phyloP scores from a whole-genome alignment of 1,140 invertebrate species.

The Temnothorax longispinosus region DNA sequence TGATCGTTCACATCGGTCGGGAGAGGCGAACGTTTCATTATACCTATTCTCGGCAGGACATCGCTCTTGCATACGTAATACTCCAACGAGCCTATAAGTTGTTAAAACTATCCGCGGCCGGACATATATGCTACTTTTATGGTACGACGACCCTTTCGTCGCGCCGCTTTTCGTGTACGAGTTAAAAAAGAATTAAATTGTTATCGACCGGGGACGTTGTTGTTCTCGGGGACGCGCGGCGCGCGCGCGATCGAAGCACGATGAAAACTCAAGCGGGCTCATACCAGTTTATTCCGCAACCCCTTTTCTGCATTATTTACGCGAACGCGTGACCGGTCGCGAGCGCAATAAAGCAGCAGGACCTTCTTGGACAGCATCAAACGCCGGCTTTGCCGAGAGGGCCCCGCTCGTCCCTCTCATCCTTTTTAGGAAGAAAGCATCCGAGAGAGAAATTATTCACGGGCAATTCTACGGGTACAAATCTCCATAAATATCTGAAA shows the following conservation, averaged over 20 bases:
- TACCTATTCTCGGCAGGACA: conserved; percentile 26
- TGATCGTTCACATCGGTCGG: neutral
- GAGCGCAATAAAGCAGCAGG: conserved; percentile 47
- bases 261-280: conserved; percentile 33
- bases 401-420: conserved; percentile 9
- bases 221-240: neutral
- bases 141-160: conserved; percentile 35
- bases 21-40: neutral
- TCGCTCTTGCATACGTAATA: conserved; percentile 31
- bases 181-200: conserved; percentile 45
- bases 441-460: conserved; percentile 45
- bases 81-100: conserved; percentile 38
- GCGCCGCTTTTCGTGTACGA: neutral
- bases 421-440: conserved; percentile 50
- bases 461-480: conserved; percentile 52
- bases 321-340: conserved; percentile 48
- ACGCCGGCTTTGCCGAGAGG: conserved; percentile 17
- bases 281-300: conserved; percentile 56
- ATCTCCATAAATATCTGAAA: conserved; percentile 59
- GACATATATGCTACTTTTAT: neutral
- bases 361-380: conserved; percentile 51
- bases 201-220: conserved; percentile 32
- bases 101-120: conserved; percentile 28
- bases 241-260: conserved; percentile 27
- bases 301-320: conserved; percentile 57